Evolutionary conservation across 2,797 vertebrate genomes (phyloP), one percentile per base, ranked within the genome.

Genomic region (Trachurus trachurus): DNA sequence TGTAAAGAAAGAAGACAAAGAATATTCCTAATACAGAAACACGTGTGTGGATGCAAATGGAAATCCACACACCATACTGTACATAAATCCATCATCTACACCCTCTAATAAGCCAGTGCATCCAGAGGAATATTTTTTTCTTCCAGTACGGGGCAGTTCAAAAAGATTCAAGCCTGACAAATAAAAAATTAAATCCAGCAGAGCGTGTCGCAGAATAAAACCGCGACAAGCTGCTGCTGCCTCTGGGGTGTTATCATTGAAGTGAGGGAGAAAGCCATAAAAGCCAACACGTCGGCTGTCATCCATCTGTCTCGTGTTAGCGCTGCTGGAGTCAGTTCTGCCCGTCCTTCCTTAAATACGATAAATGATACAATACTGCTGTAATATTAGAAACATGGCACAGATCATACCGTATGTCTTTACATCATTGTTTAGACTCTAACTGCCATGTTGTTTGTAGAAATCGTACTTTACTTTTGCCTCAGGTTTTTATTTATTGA

Each of bases 241-340:
- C 70, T 54, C 29, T 37, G 15, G 21, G 19, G 45, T 62, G n/a
- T 50, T 62, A 7, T 70, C 31, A 34, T 54, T 22, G 22, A 52
- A 39, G 7, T 21, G n/a, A 71, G 13, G 34, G 3, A 19, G 60
- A 34, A 10, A 1, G 39, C 29, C 45, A 21, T 79, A n/a, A 75
- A 61, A 68, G 45, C 13, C 40, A 54, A 54, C 40, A 39, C 16
- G 12, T 54, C 66, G 40, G 44, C 62, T 3, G 2, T 16, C 37
- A 42, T 71, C 66, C 75, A 62, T 71, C 61, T 77, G 65, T 57
- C 37, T 50, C 17, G 16, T 2, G 4, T 45, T 12, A 63, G 44
- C 4, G 4, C 54, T 40, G 45, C 53, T 42, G 42, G 50, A 66
- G 34, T 50, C 53, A 15, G n/a, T 0, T 39, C 53, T 61, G 15